A percentile compares a stretch with the other conserved stretches of the same genome.
These are phyloP conservation scores for Promerops cafer DNA, from an alignment of 2,113 vertebrate genomes.

Conservation along the genomic window DNA sequence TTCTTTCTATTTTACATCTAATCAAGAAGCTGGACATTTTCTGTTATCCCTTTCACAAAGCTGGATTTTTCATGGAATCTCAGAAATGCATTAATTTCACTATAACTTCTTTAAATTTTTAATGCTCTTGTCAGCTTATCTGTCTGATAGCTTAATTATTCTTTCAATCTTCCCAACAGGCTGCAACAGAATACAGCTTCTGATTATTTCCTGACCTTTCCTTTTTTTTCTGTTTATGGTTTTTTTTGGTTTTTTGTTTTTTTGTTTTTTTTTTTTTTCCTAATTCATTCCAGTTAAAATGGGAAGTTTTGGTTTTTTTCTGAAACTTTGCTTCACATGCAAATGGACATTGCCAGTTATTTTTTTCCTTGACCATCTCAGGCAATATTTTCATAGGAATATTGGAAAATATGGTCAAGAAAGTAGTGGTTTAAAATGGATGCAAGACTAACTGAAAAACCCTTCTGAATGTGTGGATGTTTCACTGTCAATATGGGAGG, in stretches of 20 bases:
- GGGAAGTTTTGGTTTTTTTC: neutral
- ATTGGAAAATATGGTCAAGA: neutral
- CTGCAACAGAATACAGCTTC: neutral
- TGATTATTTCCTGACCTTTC: neutral
- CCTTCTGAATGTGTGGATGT: neutral
- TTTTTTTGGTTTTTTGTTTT: too few relatives aligned
- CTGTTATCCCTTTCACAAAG: neutral
- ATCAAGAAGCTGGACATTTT: neutral
- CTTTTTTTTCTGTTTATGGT: too few relatives aligned
- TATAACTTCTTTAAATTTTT: neutral
- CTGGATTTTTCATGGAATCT: neutral
- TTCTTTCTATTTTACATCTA: neutral
- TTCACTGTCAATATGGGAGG: neutral
- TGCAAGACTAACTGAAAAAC: neutral
- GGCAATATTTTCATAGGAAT: neutral
- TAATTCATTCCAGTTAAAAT: neutral
- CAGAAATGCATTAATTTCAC: neutral
- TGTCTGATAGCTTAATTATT: constrained; percentile 15
- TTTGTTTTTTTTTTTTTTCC: neutral
- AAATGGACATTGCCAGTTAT: neutral
- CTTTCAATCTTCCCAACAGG: neutral
- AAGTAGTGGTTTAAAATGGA: neutral
- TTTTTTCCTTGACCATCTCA: neutral
- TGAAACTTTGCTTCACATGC: neutral
- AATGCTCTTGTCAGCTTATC: neutral